Base-by-base conservation (phyloP, 92 coral and sea anemone genomes). In the Umimayanthus chanpuru region DNA sequence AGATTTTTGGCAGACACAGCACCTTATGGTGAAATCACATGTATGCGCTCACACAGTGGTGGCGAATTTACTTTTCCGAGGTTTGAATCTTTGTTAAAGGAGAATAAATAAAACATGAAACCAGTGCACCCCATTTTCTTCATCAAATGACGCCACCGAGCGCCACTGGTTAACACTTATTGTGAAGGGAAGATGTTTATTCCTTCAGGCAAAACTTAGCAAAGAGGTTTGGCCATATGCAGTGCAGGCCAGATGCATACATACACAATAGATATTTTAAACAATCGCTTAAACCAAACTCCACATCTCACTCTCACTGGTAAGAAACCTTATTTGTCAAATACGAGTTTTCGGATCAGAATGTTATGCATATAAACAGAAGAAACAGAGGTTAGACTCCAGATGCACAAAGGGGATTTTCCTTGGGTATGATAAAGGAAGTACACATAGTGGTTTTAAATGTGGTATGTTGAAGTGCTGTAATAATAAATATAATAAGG, bases 321-420 rank as follows among this genome's bases (percentile, higher is more conserved):
- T 43, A 39, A 56, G 72, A 91, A 80, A 80, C 93, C 91, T 32
- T 86, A 91, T 78, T 70, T 82, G 58, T 50, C 91, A 25, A 88
- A 88, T 44, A 91, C 76, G 93, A 73, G 90, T 91, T n/a, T 91
- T 91, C 85, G 94, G 94, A 43, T 79, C 88, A 10, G 92, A 78
- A 61, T 88, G 91, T 65, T 88, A 76, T 77, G 89, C 91, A 28
- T 88, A 88, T 72, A 65, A 53, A 81, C 93, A 86, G 83, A 81
- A 85, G 29, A 90, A 86, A 64, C 41, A 80, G 85, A 85, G 85
- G 77, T 74, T 85, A 72, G 92, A 90, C 79, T 85, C 89, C 71
- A 67, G 89, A 40, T 85, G 89, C 77, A 80, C 20, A 41, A 85
- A 90, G 28, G 92, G 50, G 50, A 9, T 47, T 47, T 47, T 47